Conservation (phyloP, 2,113 vertebrate genomes). For the Neopipo cinnamomea region DNA sequence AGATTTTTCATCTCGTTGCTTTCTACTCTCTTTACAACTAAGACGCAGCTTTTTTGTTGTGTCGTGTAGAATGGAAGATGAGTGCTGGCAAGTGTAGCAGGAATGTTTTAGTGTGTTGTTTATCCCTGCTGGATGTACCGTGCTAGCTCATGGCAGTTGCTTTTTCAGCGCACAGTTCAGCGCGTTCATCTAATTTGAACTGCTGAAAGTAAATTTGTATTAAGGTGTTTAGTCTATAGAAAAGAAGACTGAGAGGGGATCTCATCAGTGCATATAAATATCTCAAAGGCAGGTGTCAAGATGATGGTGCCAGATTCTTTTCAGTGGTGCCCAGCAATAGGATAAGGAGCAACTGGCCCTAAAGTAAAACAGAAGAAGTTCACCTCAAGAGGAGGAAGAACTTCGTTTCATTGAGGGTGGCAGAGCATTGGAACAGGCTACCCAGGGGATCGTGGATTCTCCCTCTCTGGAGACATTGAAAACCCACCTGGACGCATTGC, state of each 20-base stretch:
- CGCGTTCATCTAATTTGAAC: background rate
- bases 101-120: background rate
- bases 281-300: background rate
- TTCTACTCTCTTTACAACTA: fast-evolving
- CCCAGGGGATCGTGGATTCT: background rate
- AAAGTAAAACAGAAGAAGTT: background rate
- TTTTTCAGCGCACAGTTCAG: background rate
- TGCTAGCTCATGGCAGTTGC: background rate
- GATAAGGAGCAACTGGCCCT: background rate
- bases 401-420: background rate
- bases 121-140: background rate
- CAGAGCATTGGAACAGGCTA: background rate
- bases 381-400: background rate
- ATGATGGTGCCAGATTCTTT: background rate
- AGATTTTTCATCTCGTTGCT: fast-evolving
- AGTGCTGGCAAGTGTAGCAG: background rate
- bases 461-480: background rate
- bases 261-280: background rate
- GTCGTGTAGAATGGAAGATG: background rate
- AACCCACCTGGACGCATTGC: background rate
- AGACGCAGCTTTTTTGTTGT: background rate
- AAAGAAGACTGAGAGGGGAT: background rate
- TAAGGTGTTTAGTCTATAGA: background rate
- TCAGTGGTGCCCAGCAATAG: background rate
- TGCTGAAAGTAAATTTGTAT: background rate